Conservation (phyloP, 2,797 vertebrate genomes). For the Peromyscus attwateri region DNA sequence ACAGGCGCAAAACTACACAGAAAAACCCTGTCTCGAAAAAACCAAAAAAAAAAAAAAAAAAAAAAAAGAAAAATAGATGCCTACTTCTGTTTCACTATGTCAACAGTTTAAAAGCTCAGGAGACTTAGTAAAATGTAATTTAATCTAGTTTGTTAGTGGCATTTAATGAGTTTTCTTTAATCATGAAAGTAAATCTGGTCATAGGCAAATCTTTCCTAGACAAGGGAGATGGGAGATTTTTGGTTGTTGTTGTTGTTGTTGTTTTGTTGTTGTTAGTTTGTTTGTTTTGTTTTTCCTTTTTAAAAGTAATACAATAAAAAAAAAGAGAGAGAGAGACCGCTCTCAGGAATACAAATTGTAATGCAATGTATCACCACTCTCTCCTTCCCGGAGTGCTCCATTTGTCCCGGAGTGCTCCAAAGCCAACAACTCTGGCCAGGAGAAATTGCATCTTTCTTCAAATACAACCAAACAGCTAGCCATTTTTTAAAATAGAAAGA, state of each 20-base stretch:
- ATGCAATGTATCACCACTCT: constrained; percentile 62
- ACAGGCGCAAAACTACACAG: too few relatives aligned
- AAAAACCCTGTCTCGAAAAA: too few relatives aligned
- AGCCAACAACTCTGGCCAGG: constrained; percentile 69
- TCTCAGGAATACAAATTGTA: constrained; percentile 49
- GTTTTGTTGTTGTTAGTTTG: not conserved
- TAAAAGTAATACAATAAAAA: constrained; percentile 34
- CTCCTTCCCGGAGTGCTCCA: constrained; percentile 57
- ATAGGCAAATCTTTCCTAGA: not conserved
- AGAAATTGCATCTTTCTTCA: constrained; percentile 70
- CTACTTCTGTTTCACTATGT: not conserved
- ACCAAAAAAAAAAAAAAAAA: too few relatives aligned
- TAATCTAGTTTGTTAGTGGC: not conserved
- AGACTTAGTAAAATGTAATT: constrained; percentile 4
- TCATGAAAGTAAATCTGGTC: not conserved
- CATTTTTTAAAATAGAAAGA: constrained; percentile 75
- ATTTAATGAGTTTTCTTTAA: not conserved
- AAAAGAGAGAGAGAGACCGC: not conserved
- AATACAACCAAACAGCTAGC: constrained; percentile 67
- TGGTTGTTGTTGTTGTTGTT: not conserved
- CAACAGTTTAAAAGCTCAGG: not conserved
- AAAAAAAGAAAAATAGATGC: constrained; percentile 71
- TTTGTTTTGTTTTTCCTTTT: too few relatives aligned
- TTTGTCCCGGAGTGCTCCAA: constrained; percentile 44
- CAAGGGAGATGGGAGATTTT: not conserved